These are phyloP conservation scores for Dicaeum eximium DNA, from an alignment of 2,113 vertebrate genomes.

Conservation along the genomic window DNA sequence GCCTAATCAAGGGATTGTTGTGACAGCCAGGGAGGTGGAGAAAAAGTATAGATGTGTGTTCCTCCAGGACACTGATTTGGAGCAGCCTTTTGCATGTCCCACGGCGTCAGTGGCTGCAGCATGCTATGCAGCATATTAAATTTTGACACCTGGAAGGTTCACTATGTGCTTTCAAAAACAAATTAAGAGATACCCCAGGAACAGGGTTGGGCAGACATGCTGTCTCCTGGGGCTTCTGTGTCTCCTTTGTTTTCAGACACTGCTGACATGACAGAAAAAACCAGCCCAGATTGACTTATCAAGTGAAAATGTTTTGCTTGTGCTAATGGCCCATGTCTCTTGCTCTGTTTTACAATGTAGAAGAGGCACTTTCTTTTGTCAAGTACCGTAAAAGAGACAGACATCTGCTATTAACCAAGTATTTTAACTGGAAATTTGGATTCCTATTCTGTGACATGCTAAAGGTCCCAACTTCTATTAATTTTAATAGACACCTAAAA, in stretches of 20 bases:
- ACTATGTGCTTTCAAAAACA: constrained; percentile 24
- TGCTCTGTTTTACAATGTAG: constrained; percentile 29
- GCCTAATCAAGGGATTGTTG: constrained; percentile 50
- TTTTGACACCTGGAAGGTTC: constrained; percentile 40
- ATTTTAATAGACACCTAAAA: not conserved
- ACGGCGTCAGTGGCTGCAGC: not conserved
- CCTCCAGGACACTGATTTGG: not conserved
- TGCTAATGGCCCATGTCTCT: constrained; percentile 62
- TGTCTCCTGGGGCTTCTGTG: constrained; percentile 60
- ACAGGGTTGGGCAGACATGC: constrained; percentile 50
- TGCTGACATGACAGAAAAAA: constrained; percentile 49
- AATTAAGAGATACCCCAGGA: constrained; percentile 21
- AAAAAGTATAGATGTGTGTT: not conserved
- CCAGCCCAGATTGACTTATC: constrained; percentile 58
- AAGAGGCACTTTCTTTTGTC: constrained; percentile 1
- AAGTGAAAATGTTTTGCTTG: constrained; percentile 62
- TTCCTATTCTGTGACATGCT: not conserved
- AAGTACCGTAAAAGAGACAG: constrained; percentile 3
- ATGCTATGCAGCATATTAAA: constrained; percentile 48
- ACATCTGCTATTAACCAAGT: not conserved
- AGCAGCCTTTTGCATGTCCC: not conserved
- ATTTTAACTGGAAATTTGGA: constrained; percentile 19
- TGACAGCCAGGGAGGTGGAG: constrained; percentile 52
- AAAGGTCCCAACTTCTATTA: not conserved
- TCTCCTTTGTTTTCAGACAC: constrained; percentile 62